These are phyloP conservation scores for Campylomormyrus tamandua DNA, from an alignment of 2,113 vertebrate species.

Conservation along the genomic window DNA sequence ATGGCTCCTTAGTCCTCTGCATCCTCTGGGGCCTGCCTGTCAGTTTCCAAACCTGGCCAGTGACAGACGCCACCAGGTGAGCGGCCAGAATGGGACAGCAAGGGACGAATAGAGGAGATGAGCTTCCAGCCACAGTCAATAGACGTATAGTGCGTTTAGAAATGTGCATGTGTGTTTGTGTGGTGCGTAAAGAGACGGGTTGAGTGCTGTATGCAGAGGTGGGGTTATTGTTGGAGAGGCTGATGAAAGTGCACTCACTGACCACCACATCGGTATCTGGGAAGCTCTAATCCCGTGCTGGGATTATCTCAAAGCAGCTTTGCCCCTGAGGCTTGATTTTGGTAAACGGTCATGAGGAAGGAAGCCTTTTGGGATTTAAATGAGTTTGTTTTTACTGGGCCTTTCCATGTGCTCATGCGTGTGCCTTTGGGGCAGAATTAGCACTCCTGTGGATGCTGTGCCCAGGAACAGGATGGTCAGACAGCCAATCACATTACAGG, in stretches of 20 bases:
- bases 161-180: background rate
- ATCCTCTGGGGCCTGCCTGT: background rate
- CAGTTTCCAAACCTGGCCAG: background rate
- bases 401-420: background rate
- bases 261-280: conserved; percentile 30
- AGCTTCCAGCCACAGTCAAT: background rate
- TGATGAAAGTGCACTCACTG: conserved; percentile 27
- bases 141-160: background rate
- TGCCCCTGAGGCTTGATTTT: conserved; percentile 51
- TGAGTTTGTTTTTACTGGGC: background rate
- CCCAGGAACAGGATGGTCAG: background rate
- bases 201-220: background rate
- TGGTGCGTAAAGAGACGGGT: background rate
- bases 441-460: background rate
- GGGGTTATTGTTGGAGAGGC: background rate
- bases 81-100: background rate
- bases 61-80: background rate
- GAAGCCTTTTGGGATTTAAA: conserved; percentile 25
- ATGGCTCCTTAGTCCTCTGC: background rate
- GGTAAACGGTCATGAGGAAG: conserved; percentile 38
- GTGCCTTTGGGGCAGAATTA: background rate
- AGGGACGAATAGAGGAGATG: background rate
- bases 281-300: conserved; percentile 52
- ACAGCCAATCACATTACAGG: background rate
- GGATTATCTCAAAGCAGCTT: conserved; percentile 64